Evolutionary conservation across 2,888 invertebrate species (phyloP), one percentile per base, ranked within the genome.

Genomic region (Mermis nigrescens): DNA sequence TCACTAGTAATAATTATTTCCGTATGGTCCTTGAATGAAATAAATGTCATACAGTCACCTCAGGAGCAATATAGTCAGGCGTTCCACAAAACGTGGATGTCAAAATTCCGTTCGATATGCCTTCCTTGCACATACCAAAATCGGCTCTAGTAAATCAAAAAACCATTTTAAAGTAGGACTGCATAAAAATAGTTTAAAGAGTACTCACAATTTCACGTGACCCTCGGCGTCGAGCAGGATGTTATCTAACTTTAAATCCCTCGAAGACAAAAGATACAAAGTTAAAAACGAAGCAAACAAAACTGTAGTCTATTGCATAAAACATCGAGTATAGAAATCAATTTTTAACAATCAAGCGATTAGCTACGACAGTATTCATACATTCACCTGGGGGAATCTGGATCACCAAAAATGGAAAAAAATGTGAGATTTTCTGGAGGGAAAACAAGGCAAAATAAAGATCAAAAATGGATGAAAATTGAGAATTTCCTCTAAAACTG

Each of bases 81-180:
- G 94, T 95, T n/a, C 95, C 95, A 76, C 95, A 98, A 77, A 98
- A 98, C 0, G 95, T 98, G 48, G 89, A 86, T 3, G 92, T 94
- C 28, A 89, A 84, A 58, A 81, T 81, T 29, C 87, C 89, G 66
- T 87, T 87, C n/a, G 80, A 73, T 69, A 92, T 89, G 57, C 85
- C 85, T 76, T 94, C 94, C 77, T 98, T 98, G 79, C 95, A 98
- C 92, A 92, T 94, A 71, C 95, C 98, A 69, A 78, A 78, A 66
- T 79, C 78, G 32, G 48, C 48, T 12, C 38, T 38, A 7, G 19
- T 38, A 7, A 19, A 7, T 38, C 38, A 7, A 38, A 38, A 38
- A 19, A 38, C 12, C 7, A 38, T 12, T 12, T 38, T 19, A 38
- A 38, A 38, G 38, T 94, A 92, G n/a, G n/a, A n/a, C n/a, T n/a